Evolutionary conservation across 2,888 invertebrate genomes (phyloP), one percentile per base, ranked within the genome.

Genomic region (Diplazon laetatorius): DNA sequence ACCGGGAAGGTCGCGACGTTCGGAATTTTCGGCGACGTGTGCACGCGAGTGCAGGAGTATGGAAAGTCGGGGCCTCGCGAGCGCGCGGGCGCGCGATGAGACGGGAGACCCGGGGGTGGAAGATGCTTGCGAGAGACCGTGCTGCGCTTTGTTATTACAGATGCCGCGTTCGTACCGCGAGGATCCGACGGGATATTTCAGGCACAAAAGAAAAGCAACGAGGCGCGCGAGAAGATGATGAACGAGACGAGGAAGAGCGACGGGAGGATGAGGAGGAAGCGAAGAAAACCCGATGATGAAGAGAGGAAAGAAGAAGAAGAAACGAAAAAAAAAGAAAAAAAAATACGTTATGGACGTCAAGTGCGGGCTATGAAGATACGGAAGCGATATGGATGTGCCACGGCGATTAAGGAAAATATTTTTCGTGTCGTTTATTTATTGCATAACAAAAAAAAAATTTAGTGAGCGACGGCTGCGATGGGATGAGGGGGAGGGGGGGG

Each of bases 131-230:
- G 68, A 60, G 76, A 79, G 78, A 66, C 20, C 60, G 65, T 59
- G 76, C n/a, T n/a, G n/a, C 69, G 73, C 79, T 76, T 85, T 89
- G 89, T 89, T 89, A 87, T 89, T 89, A 89, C 89, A 89, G 89
- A 89, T 89, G 89, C 87, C 85, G 84, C n/a, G 81, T 78, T 85
- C 85, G 85, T 86, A 84, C 55, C 25, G 55, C 86, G 71, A 82
- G 84, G 82, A 88, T 88, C 85, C 82, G 82, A 84, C 85, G 86
- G 85, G 86, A 83, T 89, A 89, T 89, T 89, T 89, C 88, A 88
- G 84, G 87, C 89, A 88, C 88, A 89, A 89, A 89, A 88, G 55
- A 72, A 25, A 25, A 30, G 55, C 52, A 25, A 25, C 30, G 6
- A 22, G 12, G 42, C 30, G 8, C 37, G 37, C 3, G 10, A 12